A percentile compares a stretch with the other conserved stretches of the same genome.
phyloP scores from a whole-genome alignment of 2,888 invertebrate genomes.

The Drosophila flavopinicola region DNA sequence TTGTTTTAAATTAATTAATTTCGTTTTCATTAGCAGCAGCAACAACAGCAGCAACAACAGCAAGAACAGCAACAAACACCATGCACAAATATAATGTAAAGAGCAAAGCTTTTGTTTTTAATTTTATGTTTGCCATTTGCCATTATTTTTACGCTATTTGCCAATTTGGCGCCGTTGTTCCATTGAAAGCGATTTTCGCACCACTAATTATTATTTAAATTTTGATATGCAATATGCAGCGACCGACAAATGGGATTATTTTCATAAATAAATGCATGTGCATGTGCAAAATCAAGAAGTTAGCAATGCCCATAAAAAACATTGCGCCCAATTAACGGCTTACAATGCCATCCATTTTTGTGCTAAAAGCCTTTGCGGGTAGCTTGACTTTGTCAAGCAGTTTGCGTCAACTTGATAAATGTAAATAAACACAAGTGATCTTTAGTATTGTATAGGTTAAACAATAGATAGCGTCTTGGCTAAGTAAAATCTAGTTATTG shows the following conservation, averaged over 20 bases:
- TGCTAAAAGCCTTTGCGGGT: neutral
- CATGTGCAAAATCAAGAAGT: slow-evolving; percentile 60
- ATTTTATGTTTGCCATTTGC: slow-evolving; percentile 67
- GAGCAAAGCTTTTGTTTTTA: slow-evolving; percentile 57
- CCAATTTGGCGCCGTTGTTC: slow-evolving; percentile 66
- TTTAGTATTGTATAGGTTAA: no score
- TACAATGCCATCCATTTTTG: slow-evolving; percentile 14
- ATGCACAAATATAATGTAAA: neutral
- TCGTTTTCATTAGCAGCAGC: slow-evolving; percentile 67
- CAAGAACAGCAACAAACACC: slow-evolving; percentile 19
- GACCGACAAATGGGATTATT: slow-evolving; percentile 72
- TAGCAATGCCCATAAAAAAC: slow-evolving; percentile 44
- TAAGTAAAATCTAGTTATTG: no score
- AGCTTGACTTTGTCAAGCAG: neutral
- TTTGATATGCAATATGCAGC: slow-evolving; percentile 55
- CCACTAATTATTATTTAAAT: slow-evolving; percentile 79
- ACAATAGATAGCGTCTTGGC: no score
- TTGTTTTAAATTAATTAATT: slow-evolving; percentile 76
- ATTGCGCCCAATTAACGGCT: slow-evolving; percentile 53
- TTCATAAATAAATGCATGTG: slow-evolving; percentile 70
- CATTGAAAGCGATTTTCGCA: slow-evolving; percentile 71
- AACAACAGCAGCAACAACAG: slow-evolving; percentile 9
- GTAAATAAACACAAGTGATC: no score
- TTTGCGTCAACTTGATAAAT: neutral
- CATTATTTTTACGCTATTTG: slow-evolving; percentile 68